Conservation (phyloP, 2,888 invertebrate species). For the Thyatira batis region DNA sequence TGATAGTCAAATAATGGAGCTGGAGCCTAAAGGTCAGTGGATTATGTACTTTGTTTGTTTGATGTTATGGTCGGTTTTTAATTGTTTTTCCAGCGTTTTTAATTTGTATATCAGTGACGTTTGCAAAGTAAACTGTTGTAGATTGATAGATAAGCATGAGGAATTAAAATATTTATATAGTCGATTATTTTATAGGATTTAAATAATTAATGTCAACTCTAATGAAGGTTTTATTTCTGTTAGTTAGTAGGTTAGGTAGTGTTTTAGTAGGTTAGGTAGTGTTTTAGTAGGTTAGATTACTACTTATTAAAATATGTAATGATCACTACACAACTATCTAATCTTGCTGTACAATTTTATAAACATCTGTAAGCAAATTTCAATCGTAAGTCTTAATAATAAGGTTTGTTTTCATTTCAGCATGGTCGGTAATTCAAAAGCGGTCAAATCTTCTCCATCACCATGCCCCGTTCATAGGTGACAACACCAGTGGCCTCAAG, state of each 20-base stretch:
- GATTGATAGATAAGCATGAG: too few species aligned
- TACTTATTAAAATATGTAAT: too few species aligned
- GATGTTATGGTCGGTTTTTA: not conserved
- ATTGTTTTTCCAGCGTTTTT: not conserved
- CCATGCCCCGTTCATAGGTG: constrained; percentile 85
- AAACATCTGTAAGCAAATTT: not conserved
- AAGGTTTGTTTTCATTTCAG: constrained; percentile 40
- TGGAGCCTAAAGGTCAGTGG: constrained; percentile 65
- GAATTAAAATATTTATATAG: too few species aligned
- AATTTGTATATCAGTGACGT: not conserved
- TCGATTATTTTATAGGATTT: too few species aligned
- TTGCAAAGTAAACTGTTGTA: not conserved
- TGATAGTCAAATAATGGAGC: constrained; percentile 63
- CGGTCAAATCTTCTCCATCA: constrained; percentile 88
- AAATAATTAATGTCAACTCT: too few species aligned
- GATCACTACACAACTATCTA: too few species aligned
- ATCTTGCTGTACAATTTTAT: not conserved
- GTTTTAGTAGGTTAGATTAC: too few species aligned
- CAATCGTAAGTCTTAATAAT: not conserved
- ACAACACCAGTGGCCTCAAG: constrained; percentile 87
- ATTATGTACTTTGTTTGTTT: constrained; percentile 2
- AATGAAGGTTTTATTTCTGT: too few species aligned
- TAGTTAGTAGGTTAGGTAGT: too few species aligned
- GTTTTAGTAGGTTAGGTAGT: too few species aligned
- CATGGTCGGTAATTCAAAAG: constrained; percentile 73